A percentile compares a stretch with the other conserved stretches of the same genome.
Evolutionary conservation across 2,888 invertebrate species (phyloP).

Genomic region (Neoscelio sp.): DNA sequence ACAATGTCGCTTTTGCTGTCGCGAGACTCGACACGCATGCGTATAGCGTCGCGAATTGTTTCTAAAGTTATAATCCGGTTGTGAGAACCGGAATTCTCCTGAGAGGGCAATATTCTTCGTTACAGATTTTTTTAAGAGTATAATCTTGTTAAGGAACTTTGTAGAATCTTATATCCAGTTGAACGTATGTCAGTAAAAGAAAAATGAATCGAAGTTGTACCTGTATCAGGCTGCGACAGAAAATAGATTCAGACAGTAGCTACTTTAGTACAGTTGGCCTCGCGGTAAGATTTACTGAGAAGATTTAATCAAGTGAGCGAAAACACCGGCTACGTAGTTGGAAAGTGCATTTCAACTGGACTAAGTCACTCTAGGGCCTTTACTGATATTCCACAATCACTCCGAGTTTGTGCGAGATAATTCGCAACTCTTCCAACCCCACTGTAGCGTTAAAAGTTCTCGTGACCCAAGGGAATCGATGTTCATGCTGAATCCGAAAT

Average conservation of each 20-base stretch:
- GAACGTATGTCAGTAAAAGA: conserved; percentile 23
- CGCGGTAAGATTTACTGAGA: conserved; percentile 61
- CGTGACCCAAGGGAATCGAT: conserved; percentile 16
- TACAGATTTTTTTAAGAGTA: too few relatives aligned
- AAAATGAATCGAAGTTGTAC: too few relatives aligned
- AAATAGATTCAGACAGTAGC: conserved; percentile 48
- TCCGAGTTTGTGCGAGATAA: conserved; percentile 57
- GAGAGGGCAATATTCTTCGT: too few relatives aligned
- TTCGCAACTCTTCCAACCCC: conserved; percentile 46
- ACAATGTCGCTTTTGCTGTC: too few relatives aligned
- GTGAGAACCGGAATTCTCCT: too few relatives aligned
- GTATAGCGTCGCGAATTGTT: too few relatives aligned
- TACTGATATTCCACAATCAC: conserved; percentile 62
- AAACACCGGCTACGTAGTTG: conserved; percentile 58
- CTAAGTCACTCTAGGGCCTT: conserved; percentile 56
- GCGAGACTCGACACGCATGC: too few relatives aligned
- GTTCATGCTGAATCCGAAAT: conserved; percentile 24
- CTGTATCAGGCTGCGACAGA: conserved; percentile 26
- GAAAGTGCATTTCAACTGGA: conserved; percentile 61
- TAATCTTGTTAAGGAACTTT: conserved; percentile 49
- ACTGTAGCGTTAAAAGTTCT: conserved; percentile 40
- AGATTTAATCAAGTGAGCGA: conserved; percentile 69
- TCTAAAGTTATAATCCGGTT: too few relatives aligned
- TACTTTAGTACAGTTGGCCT: conserved; percentile 52
- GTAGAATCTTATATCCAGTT: conserved; percentile 39